Evolutionary conservation across 2,888 invertebrate genomes (phyloP), one percentile per base, ranked within the genome.

Genomic region (Urechis unicinctus): DNA sequence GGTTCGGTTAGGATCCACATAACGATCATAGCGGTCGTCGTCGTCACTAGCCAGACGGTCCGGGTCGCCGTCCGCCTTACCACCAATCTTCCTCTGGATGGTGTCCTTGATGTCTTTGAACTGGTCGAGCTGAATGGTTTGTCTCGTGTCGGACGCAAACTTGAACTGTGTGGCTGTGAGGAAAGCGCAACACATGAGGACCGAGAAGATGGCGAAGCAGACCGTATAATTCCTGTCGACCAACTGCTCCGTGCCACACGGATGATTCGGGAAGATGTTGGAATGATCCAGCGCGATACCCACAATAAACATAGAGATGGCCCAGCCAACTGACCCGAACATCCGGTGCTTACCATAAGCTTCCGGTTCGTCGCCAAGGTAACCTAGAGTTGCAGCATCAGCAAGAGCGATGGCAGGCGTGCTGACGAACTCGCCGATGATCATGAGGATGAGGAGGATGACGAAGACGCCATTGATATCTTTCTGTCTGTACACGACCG

Each of bases 281-380:
- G 95, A 94, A 78, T 96, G 93, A 80, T 98, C 97, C 59, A 98
- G 81, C 13, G 75, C 76, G 59, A 77, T 66, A 13, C 59, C 93
- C 58, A 98, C 94, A 75, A 97, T 88, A 80, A 98, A 97, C 97
- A 98, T 98, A 47, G 97, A 90, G 66, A 97, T 81, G 29, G 94
- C 97, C 97, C 97, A 98, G 46, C 97, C 97, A 55, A 96, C 82
- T 22, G 94, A 95, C 1, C 95, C 95, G 74, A 95, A 97, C 92
- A 98, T 95, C 66, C 97, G 85, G 80, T 97, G 97, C 71, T 93
- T 89, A 0, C 96, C 96, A 77, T 97, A 81, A 66, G 88, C 82
- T 60, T 81, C 80, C 2, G 77, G 76, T 57, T 81, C 91, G 72
- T 92, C 91, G 0, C 91, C 93, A 1, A 95, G 83, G 62, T 91